Percentiles rank a stretch among this genome's conserved stretches.
Evolutionary conservation across 2,797 vertebrate genomes (phyloP).

Genomic region (Clarias platycephalus): DNA sequence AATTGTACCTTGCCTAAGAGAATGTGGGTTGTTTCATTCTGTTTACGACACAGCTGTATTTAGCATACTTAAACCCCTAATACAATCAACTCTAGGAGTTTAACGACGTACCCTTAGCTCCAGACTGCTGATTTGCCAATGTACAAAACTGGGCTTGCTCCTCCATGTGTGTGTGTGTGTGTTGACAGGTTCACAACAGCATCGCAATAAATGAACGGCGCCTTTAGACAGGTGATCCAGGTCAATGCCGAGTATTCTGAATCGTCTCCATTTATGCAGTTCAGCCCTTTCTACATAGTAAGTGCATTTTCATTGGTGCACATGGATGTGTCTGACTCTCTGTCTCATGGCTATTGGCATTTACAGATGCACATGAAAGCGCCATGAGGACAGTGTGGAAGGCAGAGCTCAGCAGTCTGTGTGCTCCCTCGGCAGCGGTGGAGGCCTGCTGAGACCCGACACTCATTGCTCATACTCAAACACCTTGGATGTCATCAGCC

Average conservation of each 20-base stretch:
- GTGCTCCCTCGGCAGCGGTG: conserved; percentile 46
- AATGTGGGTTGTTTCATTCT: conserved; percentile 4
- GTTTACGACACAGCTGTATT: conserved; percentile 56
- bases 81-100: conserved; percentile 58
- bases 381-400: conserved; percentile 38
- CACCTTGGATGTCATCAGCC: conserved; percentile 55
- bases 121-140: background rate
- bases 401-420: conserved; percentile 46
- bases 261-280: background rate
- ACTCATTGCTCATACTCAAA: conserved; percentile 42
- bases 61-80: conserved; percentile 54
- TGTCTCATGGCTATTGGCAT: conserved; percentile 50
- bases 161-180: conserved; percentile 43
- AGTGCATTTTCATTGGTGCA: conserved; percentile 6
- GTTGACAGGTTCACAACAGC: background rate
- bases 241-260: background rate
- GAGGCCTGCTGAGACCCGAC: conserved; percentile 45
- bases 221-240: background rate
- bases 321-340: conserved; percentile 26
- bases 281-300: background rate
- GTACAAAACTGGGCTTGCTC: conserved; percentile 1
- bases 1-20: background rate
- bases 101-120: conserved; percentile 47
- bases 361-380: conserved; percentile 53
- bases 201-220: background rate